phyloP scores from a whole-genome alignment of 2,113 vertebrate species.

The Vidua macroura region DNA sequence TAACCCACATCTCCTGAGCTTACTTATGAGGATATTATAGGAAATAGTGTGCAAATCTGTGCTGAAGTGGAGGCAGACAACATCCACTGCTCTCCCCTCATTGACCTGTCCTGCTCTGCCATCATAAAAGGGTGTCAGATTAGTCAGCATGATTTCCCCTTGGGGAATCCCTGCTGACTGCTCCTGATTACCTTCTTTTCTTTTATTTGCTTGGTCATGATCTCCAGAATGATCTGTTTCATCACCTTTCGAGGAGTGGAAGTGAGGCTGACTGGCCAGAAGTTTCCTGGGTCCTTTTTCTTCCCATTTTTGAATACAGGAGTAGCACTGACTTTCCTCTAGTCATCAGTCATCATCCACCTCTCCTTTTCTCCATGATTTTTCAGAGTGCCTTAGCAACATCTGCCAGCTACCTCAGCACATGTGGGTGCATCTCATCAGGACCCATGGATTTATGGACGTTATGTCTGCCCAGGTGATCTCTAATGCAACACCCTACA shows the following conservation, averaged over 20 bases:
- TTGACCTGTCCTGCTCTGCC: fast-evolving
- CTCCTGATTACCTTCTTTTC: neutral
- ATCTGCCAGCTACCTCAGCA: neutral
- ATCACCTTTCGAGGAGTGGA: neutral
- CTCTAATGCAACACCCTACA: neutral
- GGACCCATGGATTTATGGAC: neutral
- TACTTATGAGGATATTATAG: neutral
- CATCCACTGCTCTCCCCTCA: neutral
- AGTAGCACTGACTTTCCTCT: neutral
- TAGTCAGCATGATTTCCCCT: neutral
- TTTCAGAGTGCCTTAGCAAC: neutral
- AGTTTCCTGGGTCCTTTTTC: neutral
- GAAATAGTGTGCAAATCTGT: neutral
- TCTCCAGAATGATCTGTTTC: neutral
- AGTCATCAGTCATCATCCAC: neutral
- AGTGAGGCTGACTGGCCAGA: neutral
- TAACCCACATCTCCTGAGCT: neutral
- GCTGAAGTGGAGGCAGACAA: neutral
- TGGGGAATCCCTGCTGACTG: neutral
- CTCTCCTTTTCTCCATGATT: neutral
- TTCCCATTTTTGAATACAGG: neutral
- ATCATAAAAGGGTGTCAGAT: neutral
- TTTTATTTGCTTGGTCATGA: neutral
- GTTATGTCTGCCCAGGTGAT: neutral
- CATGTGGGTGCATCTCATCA: neutral